phyloP scores from a whole-genome alignment of 1,140 invertebrate species.

The Drosophila guanche region DNA sequence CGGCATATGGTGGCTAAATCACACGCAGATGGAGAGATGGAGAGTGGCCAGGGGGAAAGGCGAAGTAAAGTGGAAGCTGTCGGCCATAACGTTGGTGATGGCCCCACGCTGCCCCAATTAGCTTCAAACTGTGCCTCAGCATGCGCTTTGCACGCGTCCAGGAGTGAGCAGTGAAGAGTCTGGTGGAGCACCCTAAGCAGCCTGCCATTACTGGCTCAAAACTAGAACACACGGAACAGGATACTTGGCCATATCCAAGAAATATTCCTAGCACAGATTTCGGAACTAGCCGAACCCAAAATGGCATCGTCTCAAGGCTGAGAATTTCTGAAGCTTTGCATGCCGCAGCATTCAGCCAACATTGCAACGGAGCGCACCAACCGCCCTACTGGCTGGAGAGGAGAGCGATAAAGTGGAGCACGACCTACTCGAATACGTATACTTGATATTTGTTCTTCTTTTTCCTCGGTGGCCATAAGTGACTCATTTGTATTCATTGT shows the following conservation, averaged over 20 bases:
- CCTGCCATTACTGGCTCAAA: constrained; percentile 53
- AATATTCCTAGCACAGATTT: not conserved
- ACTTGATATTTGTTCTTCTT: no score
- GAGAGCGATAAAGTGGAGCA: not conserved
- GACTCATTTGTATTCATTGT: constrained; percentile 30
- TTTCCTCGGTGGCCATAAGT: constrained; percentile 8
- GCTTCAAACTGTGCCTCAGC: constrained; percentile 59
- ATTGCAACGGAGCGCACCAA: no score
- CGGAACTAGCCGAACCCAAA: no score
- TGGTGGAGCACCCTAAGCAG: constrained; percentile 43
- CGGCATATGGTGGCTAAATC: not conserved
- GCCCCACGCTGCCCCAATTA: constrained; percentile 71
- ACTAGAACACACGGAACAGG: constrained; percentile 23
- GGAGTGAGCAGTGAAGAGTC: constrained; percentile 10
- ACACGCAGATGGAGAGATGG: not conserved
- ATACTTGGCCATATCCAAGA: constrained; percentile 24
- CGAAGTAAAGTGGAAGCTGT: constrained; percentile 42
- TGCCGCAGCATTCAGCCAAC: no score
- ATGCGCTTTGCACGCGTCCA: constrained; percentile 9
- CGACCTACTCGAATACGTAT: not conserved
- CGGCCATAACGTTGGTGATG: constrained; percentile 20
- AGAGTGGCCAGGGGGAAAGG: not conserved
- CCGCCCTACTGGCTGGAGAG: no score
- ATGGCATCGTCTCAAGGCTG: no score
- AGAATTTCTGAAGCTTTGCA: no score